phyloP scores from a whole-genome alignment of 2,888 invertebrate species.

The Gnatocerus cornutus region DNA sequence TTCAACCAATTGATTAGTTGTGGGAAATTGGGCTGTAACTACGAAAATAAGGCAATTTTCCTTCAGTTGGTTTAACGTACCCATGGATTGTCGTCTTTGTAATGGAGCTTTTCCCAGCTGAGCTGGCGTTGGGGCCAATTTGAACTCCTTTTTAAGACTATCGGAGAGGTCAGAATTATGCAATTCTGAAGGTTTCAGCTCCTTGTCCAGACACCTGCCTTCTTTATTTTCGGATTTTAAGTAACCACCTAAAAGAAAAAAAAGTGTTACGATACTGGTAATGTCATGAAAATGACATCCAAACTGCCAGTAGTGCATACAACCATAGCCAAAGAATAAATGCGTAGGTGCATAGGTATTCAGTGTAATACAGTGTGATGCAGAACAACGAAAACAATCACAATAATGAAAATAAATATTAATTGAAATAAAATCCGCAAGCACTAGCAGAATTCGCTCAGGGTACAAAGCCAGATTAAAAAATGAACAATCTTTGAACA shows the following conservation, averaged over 20 bases:
- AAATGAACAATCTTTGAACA: no score
- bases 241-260: slow-evolving; percentile 16
- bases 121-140: slow-evolving; percentile 94
- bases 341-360: no score
- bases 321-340: slow-evolving; percentile 17
- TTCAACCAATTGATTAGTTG: slow-evolving; percentile 52
- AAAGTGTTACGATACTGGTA: background rate
- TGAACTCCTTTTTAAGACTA: slow-evolving; percentile 72
- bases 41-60: slow-evolving; percentile 3
- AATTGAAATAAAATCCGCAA: no score
- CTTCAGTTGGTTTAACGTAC: slow-evolving; percentile 72
- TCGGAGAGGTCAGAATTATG: slow-evolving; percentile 9
- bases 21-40: slow-evolving; percentile 53
- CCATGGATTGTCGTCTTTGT: slow-evolving; percentile 89
- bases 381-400: no score
- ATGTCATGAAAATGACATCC: background rate
- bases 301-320: background rate
- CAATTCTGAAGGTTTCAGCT: slow-evolving; percentile 16
- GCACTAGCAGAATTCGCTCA: no score
- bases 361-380: no score
- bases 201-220: slow-evolving; percentile 38
- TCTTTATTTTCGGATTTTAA: slow-evolving; percentile 32
- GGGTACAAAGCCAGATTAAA: no score
- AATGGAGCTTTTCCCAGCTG: slow-evolving; percentile 92
- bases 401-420: no score